Percentiles rank a stretch among this genome's conserved stretches.
Conservation (phyloP, 2,888 invertebrate species). For the Drosophila robusta region DNA sequence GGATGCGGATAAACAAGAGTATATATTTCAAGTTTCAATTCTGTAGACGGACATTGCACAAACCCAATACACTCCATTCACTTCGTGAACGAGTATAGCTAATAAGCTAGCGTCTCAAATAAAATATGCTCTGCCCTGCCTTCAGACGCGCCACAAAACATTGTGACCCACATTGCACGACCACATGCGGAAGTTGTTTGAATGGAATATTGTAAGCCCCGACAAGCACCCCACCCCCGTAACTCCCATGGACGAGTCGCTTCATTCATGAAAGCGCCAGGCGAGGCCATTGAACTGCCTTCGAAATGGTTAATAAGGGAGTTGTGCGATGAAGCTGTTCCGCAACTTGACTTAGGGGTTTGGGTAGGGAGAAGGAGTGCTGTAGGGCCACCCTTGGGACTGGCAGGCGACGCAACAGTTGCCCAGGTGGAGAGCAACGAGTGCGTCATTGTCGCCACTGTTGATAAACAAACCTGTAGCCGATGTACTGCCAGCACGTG, state of each 20-base stretch:
- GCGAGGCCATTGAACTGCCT: constrained; percentile 72
- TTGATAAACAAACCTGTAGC: constrained; percentile 80
- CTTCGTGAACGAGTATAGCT: not conserved
- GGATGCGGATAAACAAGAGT: too few relatives aligned
- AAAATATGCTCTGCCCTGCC: not conserved
- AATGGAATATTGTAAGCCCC: constrained; percentile 36
- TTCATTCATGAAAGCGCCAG: constrained; percentile 69
- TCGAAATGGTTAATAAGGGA: constrained; percentile 67
- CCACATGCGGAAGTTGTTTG: constrained; percentile 52
- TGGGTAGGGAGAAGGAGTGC: not conserved
- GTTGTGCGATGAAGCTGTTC: constrained; percentile 15
- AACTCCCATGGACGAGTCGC: constrained; percentile 20
- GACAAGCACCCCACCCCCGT: constrained; percentile 6
- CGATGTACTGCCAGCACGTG: constrained; percentile 65
- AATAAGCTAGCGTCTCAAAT: not conserved
- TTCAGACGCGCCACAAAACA: not conserved
- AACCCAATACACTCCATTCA: too few relatives aligned
- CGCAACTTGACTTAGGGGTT: not conserved
- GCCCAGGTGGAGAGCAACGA: constrained; percentile 58
- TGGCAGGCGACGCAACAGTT: constrained; percentile 62
- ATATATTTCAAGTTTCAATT: too few relatives aligned
- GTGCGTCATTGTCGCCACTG: constrained; percentile 62
- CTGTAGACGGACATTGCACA: too few relatives aligned
- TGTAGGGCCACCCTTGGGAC: constrained; percentile 7
- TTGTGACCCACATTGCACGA: constrained; percentile 44